phyloP scores from a whole-genome alignment of 2,113 vertebrate species.

The Burhinus oedicnemus region DNA sequence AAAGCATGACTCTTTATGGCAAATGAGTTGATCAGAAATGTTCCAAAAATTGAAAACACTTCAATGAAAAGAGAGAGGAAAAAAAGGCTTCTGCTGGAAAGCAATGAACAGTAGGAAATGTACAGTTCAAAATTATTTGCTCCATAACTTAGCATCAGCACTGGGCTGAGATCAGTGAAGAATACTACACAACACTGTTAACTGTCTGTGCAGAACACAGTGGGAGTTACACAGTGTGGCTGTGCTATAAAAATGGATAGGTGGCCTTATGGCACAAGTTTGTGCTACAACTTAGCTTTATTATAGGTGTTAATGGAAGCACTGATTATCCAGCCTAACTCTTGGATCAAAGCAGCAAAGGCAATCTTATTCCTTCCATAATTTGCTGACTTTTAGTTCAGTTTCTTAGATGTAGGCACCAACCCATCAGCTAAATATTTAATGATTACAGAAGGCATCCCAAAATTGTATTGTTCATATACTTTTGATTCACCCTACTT shows the following conservation, averaged over 20 bases:
- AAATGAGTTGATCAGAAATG: not conserved
- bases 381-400: not conserved
- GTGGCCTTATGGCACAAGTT: not conserved
- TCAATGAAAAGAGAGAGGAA: fast-evolving
- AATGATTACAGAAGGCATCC: not conserved
- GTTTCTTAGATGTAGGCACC: not conserved
- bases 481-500: not conserved
- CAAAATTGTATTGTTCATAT: not conserved
- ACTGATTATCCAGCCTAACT: not conserved
- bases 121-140: not conserved
- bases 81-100: not conserved
- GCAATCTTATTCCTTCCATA: not conserved
- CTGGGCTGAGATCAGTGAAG: not conserved
- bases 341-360: not conserved
- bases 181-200: not conserved
- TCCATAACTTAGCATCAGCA: not conserved
- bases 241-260: not conserved
- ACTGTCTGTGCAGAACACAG: not conserved
- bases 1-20: not conserved
- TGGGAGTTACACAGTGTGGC: not conserved
- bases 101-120: not conserved
- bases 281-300: not conserved
- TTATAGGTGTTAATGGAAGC: not conserved
- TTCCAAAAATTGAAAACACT: not conserved
- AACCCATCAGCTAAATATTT: not conserved